Evolutionary conservation across 2,113 vertebrate species (phyloP).

Genomic region (Anser brachyrhynchus): DNA sequence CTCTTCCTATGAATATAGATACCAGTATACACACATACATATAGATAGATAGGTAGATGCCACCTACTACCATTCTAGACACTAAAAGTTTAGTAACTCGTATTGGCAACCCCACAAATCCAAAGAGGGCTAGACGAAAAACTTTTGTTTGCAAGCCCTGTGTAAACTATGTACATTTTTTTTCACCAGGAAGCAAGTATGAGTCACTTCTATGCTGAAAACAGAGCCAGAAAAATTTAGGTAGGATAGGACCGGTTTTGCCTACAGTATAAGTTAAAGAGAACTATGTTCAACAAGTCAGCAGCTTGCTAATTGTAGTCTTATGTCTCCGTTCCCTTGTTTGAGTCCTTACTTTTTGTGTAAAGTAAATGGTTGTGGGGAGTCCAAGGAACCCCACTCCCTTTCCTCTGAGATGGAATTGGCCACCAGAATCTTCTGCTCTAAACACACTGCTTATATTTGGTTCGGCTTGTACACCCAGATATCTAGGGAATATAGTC

Average conservation of each 20-base stretch:
- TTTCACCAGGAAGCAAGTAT: not conserved
- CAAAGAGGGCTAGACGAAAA: conserved; percentile 19
- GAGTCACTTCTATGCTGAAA: not conserved
- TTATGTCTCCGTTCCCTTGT: not conserved
- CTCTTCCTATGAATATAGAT: not conserved
- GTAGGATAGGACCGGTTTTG: not conserved
- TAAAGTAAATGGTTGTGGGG: not conserved
- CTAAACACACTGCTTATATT: not conserved
- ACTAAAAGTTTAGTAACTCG: not conserved
- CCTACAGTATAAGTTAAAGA: not conserved
- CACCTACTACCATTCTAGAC: conserved; percentile 4
- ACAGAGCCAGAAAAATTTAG: not conserved
- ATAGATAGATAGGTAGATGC: not conserved
- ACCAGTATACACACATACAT: not conserved
- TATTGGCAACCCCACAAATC: conserved; percentile 3
- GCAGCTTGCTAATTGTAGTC: not conserved
- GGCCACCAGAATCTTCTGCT: not conserved
- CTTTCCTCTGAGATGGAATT: not conserved
- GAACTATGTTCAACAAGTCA: not conserved
- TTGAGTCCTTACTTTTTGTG: not conserved
- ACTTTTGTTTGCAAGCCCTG: not conserved
- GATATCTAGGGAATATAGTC: not conserved
- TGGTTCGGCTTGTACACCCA: not conserved
- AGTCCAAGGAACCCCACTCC: not conserved
- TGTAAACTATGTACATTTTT: not conserved